Evolutionary conservation across 1,140 invertebrate genomes (phyloP), one percentile per base, ranked within the genome.

Genomic region (Orussus abietinus): DNA sequence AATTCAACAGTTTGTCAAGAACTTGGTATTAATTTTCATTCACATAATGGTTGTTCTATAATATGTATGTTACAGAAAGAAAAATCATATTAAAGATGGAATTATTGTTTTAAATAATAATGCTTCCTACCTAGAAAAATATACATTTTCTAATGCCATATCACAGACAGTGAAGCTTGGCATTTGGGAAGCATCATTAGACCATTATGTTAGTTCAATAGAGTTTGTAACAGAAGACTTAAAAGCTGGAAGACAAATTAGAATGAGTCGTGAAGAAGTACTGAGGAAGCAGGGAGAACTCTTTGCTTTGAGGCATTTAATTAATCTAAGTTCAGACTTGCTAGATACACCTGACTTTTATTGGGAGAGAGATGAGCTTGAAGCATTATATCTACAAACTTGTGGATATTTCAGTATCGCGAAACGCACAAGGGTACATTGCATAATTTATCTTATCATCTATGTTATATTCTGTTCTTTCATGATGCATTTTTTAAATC

Each of bases 261-360:
- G 70, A 47, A 82, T 92, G 60, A 77, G 80, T 0, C 69, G 82
- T 31, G 73, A 79, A 15, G 77, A 88, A 53, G 86, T 95, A 14
- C 75, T 96, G 5, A 80, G 81, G n/a, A 96, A 93, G 66, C 85
- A 91, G 30, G 93, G 94, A 0, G 87, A 96, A 77, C 62, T 97
- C 9, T 96, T 94, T 66, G 84, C 87, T 2, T 72, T 97, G 14
- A 76, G 90, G 25, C 93, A 97, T 72, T 76, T 84, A 3, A 85
- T 98, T 5, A 97, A 95, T 70, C 76, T 97, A 31, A 90, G 90
- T 46, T 96, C 93, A 0, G 93, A 97, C 72, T 74, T 96, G 5
- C 65, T 97, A 26, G 93, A 96, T 64, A 92, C 88, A 0, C 94
- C 95, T 0, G 95, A 98, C 72, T 96, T 96, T 70, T 97, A 97